Evolutionary conservation across 2,888 invertebrate genomes (phyloP), one percentile per base, ranked within the genome.

Genomic region (Epirrhoe alternata): DNA sequence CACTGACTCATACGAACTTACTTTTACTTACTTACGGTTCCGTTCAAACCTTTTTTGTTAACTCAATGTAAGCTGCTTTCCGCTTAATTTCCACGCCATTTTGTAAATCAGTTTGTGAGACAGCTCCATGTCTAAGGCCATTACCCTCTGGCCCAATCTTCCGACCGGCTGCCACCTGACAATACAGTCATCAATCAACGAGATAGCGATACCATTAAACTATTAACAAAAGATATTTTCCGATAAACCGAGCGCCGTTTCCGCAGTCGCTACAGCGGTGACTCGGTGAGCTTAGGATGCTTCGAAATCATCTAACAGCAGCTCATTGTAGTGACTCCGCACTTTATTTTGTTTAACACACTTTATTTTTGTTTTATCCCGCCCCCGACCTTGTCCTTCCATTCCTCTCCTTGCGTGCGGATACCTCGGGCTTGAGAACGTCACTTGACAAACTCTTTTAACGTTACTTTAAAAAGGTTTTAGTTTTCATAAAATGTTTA

Each of bases 121-220:
- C 47, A 59, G 42, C 42, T 42, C 12, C 69, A 73, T 73, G 71
- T 72, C 68, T 70, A 8, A 54, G 38, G 60, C 51, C 73, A 73
- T 73, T 72, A 81, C 77, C 76, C 74, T 75, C 70, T 68, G 74
- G 73, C 51, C 72, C 77, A 74, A 73, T 74, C 72, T 74, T 75
- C 74, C 68, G 70, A 72, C 60, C 71, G 69, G 70, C 64, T 65
- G 79, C 81, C 78, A 87, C 86, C 88, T 87, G 88, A 89, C 88
- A 88, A 88, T 88, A 87, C 85, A 76, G 80, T 85, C 90, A 93
- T 92, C 92, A 91, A 93, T 92, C 92, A 92, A 83, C 65, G 64
- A 67, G 66, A 72, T 71, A 71, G 67, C 67, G 55, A 76, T 73
- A 79, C 85, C 83, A 85, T 86, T 87, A 82, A 79, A 80, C 81